A percentile compares a stretch with the other conserved stretches of the same genome.
These are phyloP conservation scores for Brachionus rubens DNA, from an alignment of 1,140 invertebrate species.

Conservation along the genomic window DNA sequence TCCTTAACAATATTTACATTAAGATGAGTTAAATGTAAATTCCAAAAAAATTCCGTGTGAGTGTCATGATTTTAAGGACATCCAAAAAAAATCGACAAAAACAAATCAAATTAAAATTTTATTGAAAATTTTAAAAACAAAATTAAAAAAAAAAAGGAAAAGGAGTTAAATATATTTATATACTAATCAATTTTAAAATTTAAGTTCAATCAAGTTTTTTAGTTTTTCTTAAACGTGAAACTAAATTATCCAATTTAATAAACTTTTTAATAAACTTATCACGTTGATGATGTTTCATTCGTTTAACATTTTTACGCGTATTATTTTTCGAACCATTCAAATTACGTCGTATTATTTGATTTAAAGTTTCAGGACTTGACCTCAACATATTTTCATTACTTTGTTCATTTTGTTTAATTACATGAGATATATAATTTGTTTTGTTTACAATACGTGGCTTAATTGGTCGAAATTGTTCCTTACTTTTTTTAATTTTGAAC, in stretches of 20 bases:
- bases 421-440: background rate
- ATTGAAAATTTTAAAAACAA: background rate
- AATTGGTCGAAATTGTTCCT: background rate
- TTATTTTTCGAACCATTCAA: too few relatives aligned
- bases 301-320: too few relatives aligned
- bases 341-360: background rate
- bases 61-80: too few relatives aligned
- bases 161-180: background rate
- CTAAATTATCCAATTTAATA: constrained; percentile 2
- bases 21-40: too few relatives aligned
- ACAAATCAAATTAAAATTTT: background rate
- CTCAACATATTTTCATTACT: background rate
- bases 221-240: background rate
- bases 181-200: background rate
- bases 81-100: background rate
- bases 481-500: background rate
- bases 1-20: too few relatives aligned
- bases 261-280: constrained; percentile 11
- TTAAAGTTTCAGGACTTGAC: background rate
- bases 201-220: constrained; percentile 17
- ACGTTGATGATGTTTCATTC: background rate
- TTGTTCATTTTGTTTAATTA: background rate
- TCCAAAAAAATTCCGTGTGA: too few relatives aligned
- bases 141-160: background rate
- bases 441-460: background rate